Conservation (phyloP, 2,113 vertebrate species). For the Phyllostomus discolor region DNA sequence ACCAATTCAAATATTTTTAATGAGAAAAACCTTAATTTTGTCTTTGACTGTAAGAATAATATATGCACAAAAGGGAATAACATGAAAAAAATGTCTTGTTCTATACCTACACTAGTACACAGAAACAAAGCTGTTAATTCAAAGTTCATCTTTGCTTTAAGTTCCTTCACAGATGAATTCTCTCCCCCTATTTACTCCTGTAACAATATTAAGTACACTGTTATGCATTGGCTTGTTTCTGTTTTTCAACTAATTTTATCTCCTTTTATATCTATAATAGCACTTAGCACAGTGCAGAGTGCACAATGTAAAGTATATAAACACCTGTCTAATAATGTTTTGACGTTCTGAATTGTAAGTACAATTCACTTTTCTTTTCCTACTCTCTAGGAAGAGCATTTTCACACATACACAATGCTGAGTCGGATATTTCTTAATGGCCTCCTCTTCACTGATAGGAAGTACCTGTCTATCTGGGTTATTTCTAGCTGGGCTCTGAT, state of each 20-base stretch:
- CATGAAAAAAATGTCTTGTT: background rate
- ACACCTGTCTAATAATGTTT: background rate
- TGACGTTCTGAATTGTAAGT: background rate
- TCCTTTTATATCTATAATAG: background rate
- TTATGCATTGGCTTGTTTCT: background rate
- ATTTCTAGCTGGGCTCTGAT: constrained; percentile 45
- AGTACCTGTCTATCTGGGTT: background rate
- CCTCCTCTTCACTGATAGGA: background rate
- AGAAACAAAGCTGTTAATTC: background rate
- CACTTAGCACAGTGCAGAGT: background rate
- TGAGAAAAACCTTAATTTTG: background rate
- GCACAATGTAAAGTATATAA: background rate
- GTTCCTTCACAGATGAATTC: background rate
- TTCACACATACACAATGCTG: background rate
- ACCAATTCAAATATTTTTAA: background rate
- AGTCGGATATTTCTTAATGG: background rate
- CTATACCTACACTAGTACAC: background rate
- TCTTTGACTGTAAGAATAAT: background rate
- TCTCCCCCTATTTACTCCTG: background rate
- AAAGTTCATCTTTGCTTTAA: background rate
- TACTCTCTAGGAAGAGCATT: background rate
- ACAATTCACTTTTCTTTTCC: background rate
- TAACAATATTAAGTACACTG: background rate
- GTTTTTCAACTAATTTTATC: background rate
- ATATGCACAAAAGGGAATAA: background rate